These are phyloP conservation scores for Nycticebus coucang DNA, from an alignment of 2,113 vertebrate genomes.

Conservation along the genomic window DNA sequence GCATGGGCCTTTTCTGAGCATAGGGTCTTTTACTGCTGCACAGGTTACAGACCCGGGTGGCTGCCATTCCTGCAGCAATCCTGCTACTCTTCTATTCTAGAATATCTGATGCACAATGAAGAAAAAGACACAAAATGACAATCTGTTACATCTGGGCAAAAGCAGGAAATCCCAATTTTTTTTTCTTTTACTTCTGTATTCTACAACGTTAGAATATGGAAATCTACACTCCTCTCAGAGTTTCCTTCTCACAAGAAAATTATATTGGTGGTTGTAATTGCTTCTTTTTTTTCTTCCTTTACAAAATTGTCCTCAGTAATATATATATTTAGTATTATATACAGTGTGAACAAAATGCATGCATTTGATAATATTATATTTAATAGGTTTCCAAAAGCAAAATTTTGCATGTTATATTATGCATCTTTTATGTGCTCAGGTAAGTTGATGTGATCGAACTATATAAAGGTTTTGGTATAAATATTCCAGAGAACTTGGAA, in stretches of 20 bases:
- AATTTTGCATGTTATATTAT: constrained; percentile 51
- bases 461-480: neutral
- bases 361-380: constrained; percentile 51
- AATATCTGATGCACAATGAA: neutral
- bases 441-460: constrained; percentile 64
- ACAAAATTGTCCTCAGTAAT: neutral
- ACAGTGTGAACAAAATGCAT: constrained; percentile 68
- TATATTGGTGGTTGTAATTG: neutral
- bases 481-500: constrained; percentile 54
- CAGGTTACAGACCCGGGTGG: neutral
- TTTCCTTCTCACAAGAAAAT: neutral
- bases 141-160: neutral
- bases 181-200: neutral
- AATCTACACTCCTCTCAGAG: neutral
- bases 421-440: constrained; percentile 42
- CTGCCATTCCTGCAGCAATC: neutral
- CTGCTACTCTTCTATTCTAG: neutral
- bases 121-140: neutral
- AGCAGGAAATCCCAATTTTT: neutral
- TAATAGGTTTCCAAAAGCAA: constrained; percentile 1
- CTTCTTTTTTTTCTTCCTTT: neutral
- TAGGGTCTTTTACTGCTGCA: neutral
- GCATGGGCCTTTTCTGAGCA: neutral
- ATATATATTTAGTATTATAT: neutral
- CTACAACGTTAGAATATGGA: neutral